Conservation (phyloP, 2,888 invertebrate species). For the Brachynemurus nebulosus region DNA sequence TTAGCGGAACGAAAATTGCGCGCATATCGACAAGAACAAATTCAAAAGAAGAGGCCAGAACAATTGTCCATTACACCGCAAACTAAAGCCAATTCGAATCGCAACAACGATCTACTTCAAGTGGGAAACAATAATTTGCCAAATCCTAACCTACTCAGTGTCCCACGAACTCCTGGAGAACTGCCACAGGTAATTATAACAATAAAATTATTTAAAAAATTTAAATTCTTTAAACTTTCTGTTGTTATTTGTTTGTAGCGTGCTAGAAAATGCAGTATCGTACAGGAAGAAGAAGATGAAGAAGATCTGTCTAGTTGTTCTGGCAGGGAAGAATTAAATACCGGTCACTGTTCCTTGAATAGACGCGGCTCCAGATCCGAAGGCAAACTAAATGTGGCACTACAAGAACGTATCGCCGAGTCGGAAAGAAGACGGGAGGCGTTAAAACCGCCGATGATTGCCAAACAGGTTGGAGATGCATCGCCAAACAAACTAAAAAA, state of each 20-base stretch:
- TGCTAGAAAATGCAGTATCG: conserved; percentile 79
- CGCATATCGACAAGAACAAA: conserved; percentile 54
- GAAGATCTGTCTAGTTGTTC: conserved; percentile 52
- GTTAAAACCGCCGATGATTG: conserved; percentile 23
- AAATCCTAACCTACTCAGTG: conserved; percentile 35
- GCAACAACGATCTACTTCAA: conserved; percentile 23
- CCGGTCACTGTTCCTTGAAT: conserved; percentile 37
- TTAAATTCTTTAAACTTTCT: no score
- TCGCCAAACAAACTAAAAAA: conserved; percentile 17
- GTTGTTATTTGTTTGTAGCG: conserved; percentile 41
- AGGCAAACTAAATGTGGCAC: conserved; percentile 56
- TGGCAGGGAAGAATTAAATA: conserved; percentile 40
- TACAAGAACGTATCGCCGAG: conserved; percentile 46
- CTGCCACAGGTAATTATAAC: conserved; percentile 42
- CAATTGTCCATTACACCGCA: conserved; percentile 28
- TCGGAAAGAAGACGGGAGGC: conserved; percentile 40
- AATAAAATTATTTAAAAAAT: neutral
- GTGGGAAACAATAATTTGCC: conserved; percentile 24
- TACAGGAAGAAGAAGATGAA: conserved; percentile 84
- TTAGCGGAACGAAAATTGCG: conserved; percentile 86
- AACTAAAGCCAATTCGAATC: conserved; percentile 21
- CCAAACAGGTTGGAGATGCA: conserved; percentile 10
- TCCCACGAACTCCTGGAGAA: conserved; percentile 55
- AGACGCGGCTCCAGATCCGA: conserved; percentile 67
- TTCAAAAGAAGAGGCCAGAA: conserved; percentile 32